A percentile compares a stretch with the other conserved stretches of the same genome.
phyloP scores from a whole-genome alignment of 2,888 invertebrate genomes.

The Paralinhomoeus sp. region DNA sequence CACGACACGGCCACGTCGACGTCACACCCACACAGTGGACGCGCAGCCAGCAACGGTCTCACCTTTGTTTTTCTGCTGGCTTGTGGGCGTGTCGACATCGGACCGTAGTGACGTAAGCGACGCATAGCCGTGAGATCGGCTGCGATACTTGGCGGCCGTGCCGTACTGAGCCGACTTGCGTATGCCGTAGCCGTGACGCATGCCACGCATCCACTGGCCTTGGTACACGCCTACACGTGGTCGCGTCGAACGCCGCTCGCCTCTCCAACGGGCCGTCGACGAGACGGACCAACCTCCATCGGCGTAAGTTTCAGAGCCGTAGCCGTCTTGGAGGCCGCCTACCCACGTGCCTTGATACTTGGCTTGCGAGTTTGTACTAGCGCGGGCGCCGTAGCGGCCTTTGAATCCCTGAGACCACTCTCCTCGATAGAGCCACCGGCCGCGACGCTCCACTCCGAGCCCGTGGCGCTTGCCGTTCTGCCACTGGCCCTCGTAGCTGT shows the following conservation, averaged over 20 bases:
- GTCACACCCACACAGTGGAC: too few relatives aligned
- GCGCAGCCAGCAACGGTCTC: too few relatives aligned
- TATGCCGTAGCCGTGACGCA: conserved; percentile 97
- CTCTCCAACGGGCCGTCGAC: background rate
- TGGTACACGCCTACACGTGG: conserved; percentile 44
- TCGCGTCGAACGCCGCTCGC: conserved; percentile 4
- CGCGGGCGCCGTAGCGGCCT: conserved; percentile 87
- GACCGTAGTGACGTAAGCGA: conserved; percentile 26
- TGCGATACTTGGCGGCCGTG: conserved; percentile 45
- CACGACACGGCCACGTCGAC: too few relatives aligned
- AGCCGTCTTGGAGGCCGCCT: conserved; percentile 91
- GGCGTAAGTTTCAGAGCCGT: conserved; percentile 95
- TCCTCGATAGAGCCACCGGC: conserved; percentile 86
- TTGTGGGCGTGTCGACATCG: conserved; percentile 29
- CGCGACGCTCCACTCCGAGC: conserved; percentile 82
- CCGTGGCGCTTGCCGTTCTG: conserved; percentile 97
- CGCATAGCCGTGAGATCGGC: background rate
- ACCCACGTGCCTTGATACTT: conserved; percentile 98
- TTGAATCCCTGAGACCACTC: conserved; percentile 95
- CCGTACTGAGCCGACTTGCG: conserved; percentile 90
- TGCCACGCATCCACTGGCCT: conserved; percentile 95
- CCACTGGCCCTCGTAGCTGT: conserved; percentile 59
- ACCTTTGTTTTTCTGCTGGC: too few relatives aligned
- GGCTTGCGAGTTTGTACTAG: conserved; percentile 45
- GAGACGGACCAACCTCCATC: conserved; percentile 63